Evolutionary conservation across 1,140 invertebrate genomes (phyloP).

Genomic region (Brachionus asplanchnoidis): DNA sequence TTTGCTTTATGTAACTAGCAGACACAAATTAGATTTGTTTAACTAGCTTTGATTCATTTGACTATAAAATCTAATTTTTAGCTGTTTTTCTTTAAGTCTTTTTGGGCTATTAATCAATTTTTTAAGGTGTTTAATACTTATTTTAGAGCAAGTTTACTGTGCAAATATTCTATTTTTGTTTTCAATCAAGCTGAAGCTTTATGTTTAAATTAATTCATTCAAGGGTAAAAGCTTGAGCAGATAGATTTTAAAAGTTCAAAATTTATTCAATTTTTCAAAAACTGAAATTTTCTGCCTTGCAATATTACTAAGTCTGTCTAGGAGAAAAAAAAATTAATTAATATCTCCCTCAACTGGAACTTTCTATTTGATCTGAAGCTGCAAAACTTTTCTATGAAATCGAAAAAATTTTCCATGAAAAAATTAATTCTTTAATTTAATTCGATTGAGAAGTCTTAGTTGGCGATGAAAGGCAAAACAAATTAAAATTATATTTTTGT

Average conservation of each 20-base stretch:
- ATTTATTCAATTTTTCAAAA: background rate
- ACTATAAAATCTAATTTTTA: background rate
- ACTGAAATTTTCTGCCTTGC: background rate
- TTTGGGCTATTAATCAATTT: background rate
- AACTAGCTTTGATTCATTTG: background rate
- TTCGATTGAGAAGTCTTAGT: background rate
- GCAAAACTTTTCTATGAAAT: background rate
- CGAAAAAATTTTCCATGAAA: background rate
- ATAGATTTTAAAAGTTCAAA: background rate
- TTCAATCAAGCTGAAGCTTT: background rate
- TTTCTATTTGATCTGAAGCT: background rate
- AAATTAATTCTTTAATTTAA: background rate
- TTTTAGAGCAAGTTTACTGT: background rate
- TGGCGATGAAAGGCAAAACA: background rate
- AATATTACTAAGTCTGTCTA: background rate
- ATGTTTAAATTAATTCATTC: background rate
- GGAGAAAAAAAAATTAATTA: background rate
- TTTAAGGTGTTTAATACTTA: background rate
- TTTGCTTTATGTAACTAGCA: background rate
- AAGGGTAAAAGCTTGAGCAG: background rate
- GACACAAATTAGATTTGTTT: constrained; percentile 3
- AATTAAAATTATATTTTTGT: background rate
- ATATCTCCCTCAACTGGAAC: background rate
- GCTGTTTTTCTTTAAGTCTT: background rate
- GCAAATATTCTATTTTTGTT: no score